Percentiles rank a stretch among this genome's conserved stretches.
phyloP scores from a whole-genome alignment of 2,113 vertebrate genomes.

The Aptenodytes patagonicus region DNA sequence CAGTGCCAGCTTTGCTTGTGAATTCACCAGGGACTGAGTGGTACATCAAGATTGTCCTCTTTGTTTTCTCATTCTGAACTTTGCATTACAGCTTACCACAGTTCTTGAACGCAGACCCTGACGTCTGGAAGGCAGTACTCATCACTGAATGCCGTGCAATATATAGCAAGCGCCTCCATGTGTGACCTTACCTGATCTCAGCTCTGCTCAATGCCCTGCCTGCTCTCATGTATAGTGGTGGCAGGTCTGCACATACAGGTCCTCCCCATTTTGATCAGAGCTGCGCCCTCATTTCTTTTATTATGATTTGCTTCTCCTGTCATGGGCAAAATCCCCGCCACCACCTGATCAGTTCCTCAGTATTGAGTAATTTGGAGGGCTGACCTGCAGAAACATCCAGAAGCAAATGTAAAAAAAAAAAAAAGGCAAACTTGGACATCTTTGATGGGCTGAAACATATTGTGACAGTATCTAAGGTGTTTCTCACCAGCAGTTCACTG shows the following conservation, averaged over 20 bases:
- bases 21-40: background rate
- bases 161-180: background rate
- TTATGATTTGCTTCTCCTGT: background rate
- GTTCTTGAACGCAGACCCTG: background rate
- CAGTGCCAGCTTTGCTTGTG: background rate
- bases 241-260: background rate
- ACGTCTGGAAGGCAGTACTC: background rate
- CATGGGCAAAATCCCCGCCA: background rate
- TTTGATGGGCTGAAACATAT: background rate
- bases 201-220: background rate
- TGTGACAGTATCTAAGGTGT: background rate
- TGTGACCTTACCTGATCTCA: background rate
- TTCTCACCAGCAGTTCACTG: background rate
- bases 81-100: background rate
- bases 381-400: background rate
- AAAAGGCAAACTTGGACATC: accelerated
- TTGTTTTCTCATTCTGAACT: background rate
- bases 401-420: background rate
- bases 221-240: background rate
- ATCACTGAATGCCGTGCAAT: accelerated
- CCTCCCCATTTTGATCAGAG: background rate
- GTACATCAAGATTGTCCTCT: background rate
- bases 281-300: background rate
- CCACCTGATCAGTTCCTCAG: background rate
- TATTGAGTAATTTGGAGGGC: background rate